These are phyloP conservation scores for Actinernus sp. DNA, from an alignment of 92 coral and sea anemone genomes.

Conservation along the genomic window DNA sequence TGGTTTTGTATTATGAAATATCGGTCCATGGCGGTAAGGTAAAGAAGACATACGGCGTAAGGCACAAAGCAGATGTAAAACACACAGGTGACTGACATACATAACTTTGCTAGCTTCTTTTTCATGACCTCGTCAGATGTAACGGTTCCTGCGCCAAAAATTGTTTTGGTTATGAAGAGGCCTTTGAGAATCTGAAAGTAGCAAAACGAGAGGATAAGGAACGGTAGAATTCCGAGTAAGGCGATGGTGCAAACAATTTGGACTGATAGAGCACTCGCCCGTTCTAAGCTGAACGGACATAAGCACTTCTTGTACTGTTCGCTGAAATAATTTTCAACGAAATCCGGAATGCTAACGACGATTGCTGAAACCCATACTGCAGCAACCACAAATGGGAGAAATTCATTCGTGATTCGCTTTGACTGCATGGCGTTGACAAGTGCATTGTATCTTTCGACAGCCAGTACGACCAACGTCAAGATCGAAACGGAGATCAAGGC, in stretches of 20 bases:
- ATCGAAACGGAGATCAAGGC: slow-evolving; percentile 56
- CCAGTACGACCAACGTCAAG: slow-evolving; percentile 52
- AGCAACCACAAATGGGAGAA: slow-evolving; percentile 31
- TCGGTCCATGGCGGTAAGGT: slow-evolving; percentile 21
- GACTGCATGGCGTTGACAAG: slow-evolving; percentile 63
- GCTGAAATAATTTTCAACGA: slow-evolving; percentile 41
- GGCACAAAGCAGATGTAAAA: slow-evolving; percentile 66
- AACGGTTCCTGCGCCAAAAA: slow-evolving; percentile 25
- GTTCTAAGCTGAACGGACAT: slow-evolving; percentile 66
- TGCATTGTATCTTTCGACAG: slow-evolving; percentile 75
- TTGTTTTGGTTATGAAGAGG: slow-evolving; percentile 57
- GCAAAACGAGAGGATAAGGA: slow-evolving; percentile 54
- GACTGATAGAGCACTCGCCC: slow-evolving; percentile 10
- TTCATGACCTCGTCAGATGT: slow-evolving; percentile 8
- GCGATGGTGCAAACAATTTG: slow-evolving; percentile 54
- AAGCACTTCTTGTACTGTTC: slow-evolving; percentile 46
- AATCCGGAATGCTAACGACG: slow-evolving; percentile 49
- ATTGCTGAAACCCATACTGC: slow-evolving; percentile 44
- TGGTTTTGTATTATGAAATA: slow-evolving; percentile 15
- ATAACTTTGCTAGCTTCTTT: slow-evolving; percentile 59
- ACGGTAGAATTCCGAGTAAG: slow-evolving; percentile 59
- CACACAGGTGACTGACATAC: slow-evolving; percentile 43
- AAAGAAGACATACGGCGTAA: slow-evolving; percentile 44
- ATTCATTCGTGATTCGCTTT: slow-evolving; percentile 24
- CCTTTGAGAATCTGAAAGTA: slow-evolving; percentile 69